Percentiles rank a stretch among this genome's conserved stretches.
These are phyloP conservation scores for Calliscelio sp. DNA, from an alignment of 2,888 invertebrate genomes.

Conservation along the genomic window DNA sequence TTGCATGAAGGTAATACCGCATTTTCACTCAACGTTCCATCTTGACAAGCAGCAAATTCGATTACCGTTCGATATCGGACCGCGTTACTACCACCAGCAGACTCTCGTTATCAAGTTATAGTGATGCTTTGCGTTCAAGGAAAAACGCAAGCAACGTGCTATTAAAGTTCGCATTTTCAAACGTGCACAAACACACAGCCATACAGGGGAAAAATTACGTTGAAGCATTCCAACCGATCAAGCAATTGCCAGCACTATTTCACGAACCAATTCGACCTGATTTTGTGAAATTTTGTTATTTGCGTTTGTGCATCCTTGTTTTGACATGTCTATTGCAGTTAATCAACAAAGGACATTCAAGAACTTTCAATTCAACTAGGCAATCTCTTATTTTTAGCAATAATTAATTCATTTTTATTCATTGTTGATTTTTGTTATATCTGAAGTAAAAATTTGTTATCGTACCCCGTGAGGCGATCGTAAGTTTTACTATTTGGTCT, in stretches of 20 bases:
- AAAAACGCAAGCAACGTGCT: slow-evolving; percentile 38
- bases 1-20: not conserved
- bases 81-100: slow-evolving; percentile 13
- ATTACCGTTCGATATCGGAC: slow-evolving; percentile 44
- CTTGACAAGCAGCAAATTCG: slow-evolving; percentile 50
- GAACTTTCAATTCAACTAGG: no score
- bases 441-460: no score
- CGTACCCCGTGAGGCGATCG: no score
- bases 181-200: slow-evolving; percentile 1
- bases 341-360: not conserved
- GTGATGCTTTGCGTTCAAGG: slow-evolving; percentile 32
- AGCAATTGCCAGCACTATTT: slow-evolving; percentile 18
- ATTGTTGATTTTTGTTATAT: no score
- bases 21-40: slow-evolving; percentile 23
- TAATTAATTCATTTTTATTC: no score
- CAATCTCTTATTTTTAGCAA: no score
- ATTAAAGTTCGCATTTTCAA: slow-evolving; percentile 31
- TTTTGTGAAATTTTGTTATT: slow-evolving; percentile 20
- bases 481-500: no score
- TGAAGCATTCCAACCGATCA: slow-evolving; percentile 17
- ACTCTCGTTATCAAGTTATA: slow-evolving; percentile 44
- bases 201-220: not conserved
- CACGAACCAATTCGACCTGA: slow-evolving; percentile 29
- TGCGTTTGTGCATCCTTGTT: not conserved
- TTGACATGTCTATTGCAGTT: not conserved